These are phyloP conservation scores for Oostethus manadensis DNA, from an alignment of 2,113 vertebrate genomes.

Conservation along the genomic window DNA sequence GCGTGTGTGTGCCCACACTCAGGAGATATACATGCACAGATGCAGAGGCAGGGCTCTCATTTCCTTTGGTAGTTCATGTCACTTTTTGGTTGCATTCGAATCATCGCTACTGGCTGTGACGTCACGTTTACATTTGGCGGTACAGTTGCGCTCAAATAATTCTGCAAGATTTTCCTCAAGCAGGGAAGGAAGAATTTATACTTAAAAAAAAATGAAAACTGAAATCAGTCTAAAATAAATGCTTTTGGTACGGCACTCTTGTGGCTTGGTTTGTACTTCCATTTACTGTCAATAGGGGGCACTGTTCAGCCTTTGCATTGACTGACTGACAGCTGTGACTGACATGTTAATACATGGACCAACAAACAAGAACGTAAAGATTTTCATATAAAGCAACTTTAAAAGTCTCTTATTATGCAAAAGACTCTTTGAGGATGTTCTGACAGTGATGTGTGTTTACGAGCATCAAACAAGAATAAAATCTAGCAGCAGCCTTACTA, in stretches of 20 bases:
- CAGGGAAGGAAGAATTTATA: background rate
- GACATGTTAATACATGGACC: no score
- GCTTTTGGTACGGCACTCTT: background rate
- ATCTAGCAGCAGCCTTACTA: no score
- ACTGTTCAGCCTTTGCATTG: background rate
- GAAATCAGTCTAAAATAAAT: background rate
- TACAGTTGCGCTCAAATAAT: background rate
- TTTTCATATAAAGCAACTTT: no score
- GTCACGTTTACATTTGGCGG: background rate
- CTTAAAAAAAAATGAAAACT: no score
- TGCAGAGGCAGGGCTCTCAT: background rate
- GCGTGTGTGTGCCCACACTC: background rate
- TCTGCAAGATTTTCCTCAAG: background rate
- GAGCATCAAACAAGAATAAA: no score
- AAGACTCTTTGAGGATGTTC: no score
- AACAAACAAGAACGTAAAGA: no score
- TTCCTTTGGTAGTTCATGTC: background rate
- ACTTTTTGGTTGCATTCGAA: background rate
- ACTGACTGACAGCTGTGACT: no score
- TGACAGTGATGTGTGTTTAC: no score
- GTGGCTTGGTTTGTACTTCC: background rate
- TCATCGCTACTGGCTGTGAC: background rate
- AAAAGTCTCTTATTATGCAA: no score
- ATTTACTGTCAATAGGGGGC: background rate
- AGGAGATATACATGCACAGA: background rate